Evolutionary conservation across 2,888 invertebrate species (phyloP), one percentile per base, ranked within the genome.

Genomic region (Dinocampus coccinellae): DNA sequence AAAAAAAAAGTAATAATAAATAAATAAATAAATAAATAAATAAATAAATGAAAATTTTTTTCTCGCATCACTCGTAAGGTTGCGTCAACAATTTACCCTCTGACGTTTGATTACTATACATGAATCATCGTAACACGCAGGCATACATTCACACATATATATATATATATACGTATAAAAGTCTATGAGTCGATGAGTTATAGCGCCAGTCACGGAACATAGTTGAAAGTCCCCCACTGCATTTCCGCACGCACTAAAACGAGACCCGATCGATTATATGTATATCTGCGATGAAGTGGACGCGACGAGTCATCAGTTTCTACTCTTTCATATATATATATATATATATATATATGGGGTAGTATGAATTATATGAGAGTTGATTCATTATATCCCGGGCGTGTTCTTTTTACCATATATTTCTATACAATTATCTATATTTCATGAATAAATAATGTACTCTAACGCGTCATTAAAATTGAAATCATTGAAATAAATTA

Each of bases 171-270:
- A 39, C n/a, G 10, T 29, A 20, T 22, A 3, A 26, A 4, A 13
- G 20, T 60, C n/a, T n/a, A 29, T 29, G n/a, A n/a, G n/a, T n/a
- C n/a, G n/a, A 39, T 62, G 62, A 64, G 55, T 71, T 71, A 71
- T 67, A 62, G 71, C 67, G n/a, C 55, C 42, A 71, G 71, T 71
- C 71, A 71, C 71, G 71, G 55, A 66, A 66, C 52, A 33, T 33
- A 53, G 53, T 64, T 29, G 52, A n/a, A 39, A 64, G 29, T 52
- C 64, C 64, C n/a, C 52, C n/a, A 22, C 22, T 22, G n/a, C 24
- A 47, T 47, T 64, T 64, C 53, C 64, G 64, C 64, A 64, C 64
- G 33, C 64, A 64, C 52, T 20, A 33, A 64, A 33, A 22, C 34
- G 13, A 13, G 16, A 26, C n/a, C 22, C 62, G 62, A 62, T 62